These are phyloP conservation scores for Polymixis lichenea DNA, from an alignment of 2,888 invertebrate species.

Conservation along the genomic window DNA sequence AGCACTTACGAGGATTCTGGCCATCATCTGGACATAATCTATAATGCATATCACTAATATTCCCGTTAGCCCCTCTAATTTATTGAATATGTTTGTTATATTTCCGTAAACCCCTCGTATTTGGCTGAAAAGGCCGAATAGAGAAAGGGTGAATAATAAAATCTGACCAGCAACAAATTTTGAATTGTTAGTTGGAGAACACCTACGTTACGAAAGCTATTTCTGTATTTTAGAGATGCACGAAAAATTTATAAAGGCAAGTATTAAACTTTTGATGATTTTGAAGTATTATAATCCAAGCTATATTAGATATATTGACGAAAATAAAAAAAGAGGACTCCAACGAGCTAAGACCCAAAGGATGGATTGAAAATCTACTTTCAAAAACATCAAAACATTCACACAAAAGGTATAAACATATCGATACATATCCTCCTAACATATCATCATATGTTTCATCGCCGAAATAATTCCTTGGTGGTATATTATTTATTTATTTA, in stretches of 20 bases:
- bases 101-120: constrained; percentile 11
- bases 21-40: constrained; percentile 20
- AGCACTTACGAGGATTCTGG: constrained; percentile 3
- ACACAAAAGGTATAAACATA: neutral
- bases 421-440: constrained; percentile 33
- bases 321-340: neutral
- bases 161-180: constrained; percentile 19
- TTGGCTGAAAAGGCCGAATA: constrained; percentile 14
- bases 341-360: neutral
- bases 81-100: constrained; percentile 38
- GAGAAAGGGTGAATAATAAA: constrained; percentile 28
- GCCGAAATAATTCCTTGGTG: constrained; percentile 45
- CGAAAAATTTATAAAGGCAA: neutral
- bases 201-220: neutral
- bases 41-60: constrained; percentile 47
- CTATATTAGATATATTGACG: neutral
- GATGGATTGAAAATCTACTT: neutral
- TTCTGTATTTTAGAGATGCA: neutral
- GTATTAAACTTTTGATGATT: neutral
- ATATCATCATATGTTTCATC: too few species aligned
- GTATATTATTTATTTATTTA: constrained; percentile 62
- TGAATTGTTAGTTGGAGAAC: neutral
- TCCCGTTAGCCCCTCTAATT: constrained; percentile 14
- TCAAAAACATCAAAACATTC: constrained; percentile 1
- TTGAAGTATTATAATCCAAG: neutral